phyloP scores from a whole-genome alignment of 2,888 invertebrate species.

The Campoplex capitator region DNA sequence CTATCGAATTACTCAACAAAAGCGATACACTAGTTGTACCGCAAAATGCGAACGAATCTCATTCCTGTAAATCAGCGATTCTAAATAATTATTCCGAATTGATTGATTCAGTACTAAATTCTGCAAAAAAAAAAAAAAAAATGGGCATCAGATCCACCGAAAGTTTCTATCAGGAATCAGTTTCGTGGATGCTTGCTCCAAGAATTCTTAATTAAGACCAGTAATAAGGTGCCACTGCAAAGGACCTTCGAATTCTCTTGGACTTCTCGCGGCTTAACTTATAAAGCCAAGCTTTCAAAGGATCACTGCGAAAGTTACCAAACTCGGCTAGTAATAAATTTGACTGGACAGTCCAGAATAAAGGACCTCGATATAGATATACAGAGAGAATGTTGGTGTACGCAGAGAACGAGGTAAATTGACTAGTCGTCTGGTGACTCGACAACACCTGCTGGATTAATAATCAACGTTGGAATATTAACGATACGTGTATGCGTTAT shows the following conservation, averaged over 20 bases:
- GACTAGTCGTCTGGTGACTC: constrained; percentile 42
- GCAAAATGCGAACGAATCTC: neutral
- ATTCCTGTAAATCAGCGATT: no score
- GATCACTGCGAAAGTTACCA: neutral
- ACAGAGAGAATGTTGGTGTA: neutral
- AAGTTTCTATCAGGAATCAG: no score
- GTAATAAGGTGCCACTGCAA: no score
- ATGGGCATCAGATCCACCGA: neutral
- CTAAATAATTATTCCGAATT: neutral
- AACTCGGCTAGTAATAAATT: neutral
- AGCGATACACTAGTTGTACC: neutral
- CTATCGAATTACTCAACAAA: neutral
- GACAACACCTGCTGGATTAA: constrained; percentile 60
- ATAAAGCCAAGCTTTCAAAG: neutral
- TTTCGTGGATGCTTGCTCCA: neutral
- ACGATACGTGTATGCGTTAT: constrained; percentile 57
- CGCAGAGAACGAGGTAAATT: constrained; percentile 26
- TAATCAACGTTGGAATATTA: constrained; percentile 61
- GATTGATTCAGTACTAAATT: neutral
- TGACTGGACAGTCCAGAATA: neutral
- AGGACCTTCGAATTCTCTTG: no score
- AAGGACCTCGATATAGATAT: neutral
- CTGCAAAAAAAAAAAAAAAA: neutral
- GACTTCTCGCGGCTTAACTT: no score
- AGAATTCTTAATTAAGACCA: neutral